Evolutionary conservation across 1,140 invertebrate genomes (phyloP), one percentile per base, ranked within the genome.

Genomic region (Psilanteris sp.): DNA sequence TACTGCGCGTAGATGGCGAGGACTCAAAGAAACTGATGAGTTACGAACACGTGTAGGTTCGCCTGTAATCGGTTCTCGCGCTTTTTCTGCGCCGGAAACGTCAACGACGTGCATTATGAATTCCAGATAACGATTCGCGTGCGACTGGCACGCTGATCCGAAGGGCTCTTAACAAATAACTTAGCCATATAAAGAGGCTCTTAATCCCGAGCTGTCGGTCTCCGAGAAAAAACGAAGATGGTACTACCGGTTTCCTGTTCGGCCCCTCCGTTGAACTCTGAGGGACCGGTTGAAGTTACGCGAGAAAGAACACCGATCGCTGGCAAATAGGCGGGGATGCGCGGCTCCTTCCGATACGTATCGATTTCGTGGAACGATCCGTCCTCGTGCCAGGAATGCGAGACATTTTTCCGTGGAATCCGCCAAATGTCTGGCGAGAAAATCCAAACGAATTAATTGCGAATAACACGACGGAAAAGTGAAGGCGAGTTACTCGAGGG

Each of bases 161-260:
- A 36, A 20, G 52, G 59, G 26, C 62, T 76, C 74, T 79, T 71
- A 76, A 81, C 80, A 77, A 81, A 80, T 74, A 79, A 75, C 77
- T 79, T 75, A 8, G 46, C 80, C 80, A 55, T 80, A 79, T 77
- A 79, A 72, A 79, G 71, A 43, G 59, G 48, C 73, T 67, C 57
- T 73, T 79, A 79, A 79, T 76, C 73, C 72, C 34, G 54, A 76
- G 66, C 52, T 75, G 66, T 66, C 77, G 77, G 50, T 13, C 44
- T 59, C 10, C 41, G 20, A 13, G 36, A 64, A 64, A 50, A 66
- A 71, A 55, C 41, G 36, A 39, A 29, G 39, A 74, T 31, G 52
- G 10, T 52, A 78, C 73, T 61, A 71, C 62, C 70, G 71, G 66
- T 79, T 79, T 79, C 61, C 72, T 67, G 52, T 55, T 66, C 37